Evolutionary conservation across 2,888 invertebrate species (phyloP).

Genomic region (Junonia oenone): DNA sequence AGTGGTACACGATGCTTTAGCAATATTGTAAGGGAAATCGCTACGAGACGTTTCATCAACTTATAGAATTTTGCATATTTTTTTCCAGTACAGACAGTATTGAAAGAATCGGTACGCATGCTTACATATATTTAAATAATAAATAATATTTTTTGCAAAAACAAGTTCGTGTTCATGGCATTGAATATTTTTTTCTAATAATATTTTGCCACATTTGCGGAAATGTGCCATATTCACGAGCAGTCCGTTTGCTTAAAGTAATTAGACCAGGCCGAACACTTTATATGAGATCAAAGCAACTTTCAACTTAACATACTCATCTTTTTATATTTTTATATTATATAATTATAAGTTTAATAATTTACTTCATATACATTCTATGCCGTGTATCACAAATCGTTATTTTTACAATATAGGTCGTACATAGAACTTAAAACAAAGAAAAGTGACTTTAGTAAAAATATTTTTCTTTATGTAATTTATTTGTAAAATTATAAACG

Average conservation of each 20-base stretch:
- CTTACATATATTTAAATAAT: conserved; percentile 35
- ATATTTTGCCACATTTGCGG: too few species aligned
- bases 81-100: conserved; percentile 61
- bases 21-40: conserved; percentile 40
- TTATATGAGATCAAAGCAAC: background rate
- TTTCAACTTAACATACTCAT: conserved; percentile 3
- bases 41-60: conserved; percentile 38
- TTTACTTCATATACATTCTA: background rate
- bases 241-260: conserved; percentile 10
- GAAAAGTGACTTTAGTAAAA: too few species aligned
- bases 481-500: too few species aligned
- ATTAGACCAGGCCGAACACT: background rate
- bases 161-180: conserved; percentile 18
- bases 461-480: too few species aligned
- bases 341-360: background rate
- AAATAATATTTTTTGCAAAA: conserved; percentile 9
- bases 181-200: too few species aligned
- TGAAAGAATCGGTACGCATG: conserved; percentile 70
- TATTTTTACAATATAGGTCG: too few species aligned
- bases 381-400: background rate
- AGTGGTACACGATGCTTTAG: conserved; percentile 50
- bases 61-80: conserved; percentile 51
- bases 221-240: conserved; percentile 15
- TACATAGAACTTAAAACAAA: too few species aligned
- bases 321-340: background rate